Base-by-base conservation (phyloP, 2,888 invertebrate genomes). In the Pristionchus japonicus region DNA sequence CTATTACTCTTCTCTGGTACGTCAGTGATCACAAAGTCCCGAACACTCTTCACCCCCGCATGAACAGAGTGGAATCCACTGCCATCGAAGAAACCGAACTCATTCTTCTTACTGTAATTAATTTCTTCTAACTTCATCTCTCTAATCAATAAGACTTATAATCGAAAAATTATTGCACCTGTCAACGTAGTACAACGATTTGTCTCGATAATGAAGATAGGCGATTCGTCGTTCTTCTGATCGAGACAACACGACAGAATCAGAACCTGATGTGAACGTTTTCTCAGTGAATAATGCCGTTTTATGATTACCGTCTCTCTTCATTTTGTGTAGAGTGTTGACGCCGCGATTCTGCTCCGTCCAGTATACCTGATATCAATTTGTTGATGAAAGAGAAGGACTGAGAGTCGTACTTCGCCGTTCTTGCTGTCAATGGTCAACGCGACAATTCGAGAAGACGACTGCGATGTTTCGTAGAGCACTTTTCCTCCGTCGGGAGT, bases 61-160 rank as follows among this genome's bases (percentile, higher is more conserved):
- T 86, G 86, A 2, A 86, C 70, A 17, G 86, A 86, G 37, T 86
- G 86, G 40, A 86, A 86, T 31, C 86, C 86, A 47, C 49, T 27
- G 20, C 37, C 34, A 43, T 86, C 49, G 86, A 49, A 70, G 86
- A 43, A 86, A 3, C 86, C 86, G 49, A 86, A 86, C 34, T 86
- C 86, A 23, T 86, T 47, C 31, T 52, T 43, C 49, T 86, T 86
- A 49, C 86, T 86, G 49, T 23, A 70, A 47, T 23, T 20, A 40
- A 37, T 23, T 2, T 11, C 4, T 13, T 34, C 34, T 67, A 15
- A 11, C 15, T 27, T 3, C 17, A 4, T 49, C 49, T 20, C 7
- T n/a, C 3, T 52, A 3, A 52, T 2, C 34, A 52, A 6, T 13
- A 37, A 40, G 4, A 40, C 11, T 31, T 31, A 77, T 3, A 1